Base-by-base conservation (phyloP, 2,113 vertebrate species). In the Trogon surrucura region DNA sequence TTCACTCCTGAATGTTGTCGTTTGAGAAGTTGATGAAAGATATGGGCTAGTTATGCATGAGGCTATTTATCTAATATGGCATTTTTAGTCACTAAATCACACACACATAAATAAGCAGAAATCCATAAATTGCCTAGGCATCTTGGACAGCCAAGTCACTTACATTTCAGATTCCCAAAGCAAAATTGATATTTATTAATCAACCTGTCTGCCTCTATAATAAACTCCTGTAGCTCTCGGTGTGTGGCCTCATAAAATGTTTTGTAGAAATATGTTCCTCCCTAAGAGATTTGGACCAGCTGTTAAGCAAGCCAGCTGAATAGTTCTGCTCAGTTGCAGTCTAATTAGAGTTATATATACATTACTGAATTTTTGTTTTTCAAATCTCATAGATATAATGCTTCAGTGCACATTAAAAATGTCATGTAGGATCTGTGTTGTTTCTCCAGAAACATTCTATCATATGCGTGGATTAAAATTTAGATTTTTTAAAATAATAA, bases 151-250 rank as follows among this genome's bases (percentile, higher is more conserved):
- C 36, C 25, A 50, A 74, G 21, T 10, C 61, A 74, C 79, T 93
- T 91, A 81, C 3, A 41, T 83, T 81, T 89, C 64, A 88, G 89
- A 89, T 94, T 95, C 56, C 61, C 66, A 87, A 66, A 90, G 73
- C 53, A 95, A 91, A 96, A 87, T 20, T 88, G 72, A 36, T 97
- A 91, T 85, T 85, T 97, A 90, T 97, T 95, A 93, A 89, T 92
- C 91, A 93, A 82, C 85, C 38, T 95, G 80, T 91, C 75, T 91
- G 65, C 20, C n/a, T 92, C 89, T 75, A 22, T 80, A 89, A 80
- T 94, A 92, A 95, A 80, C 69, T 95, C 53, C 74, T 58, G 29
- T 95, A 54, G 89, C 36, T 89, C 82, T 93, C 92, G 65, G 67
- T 58, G 41, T 80, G 78, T 61, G 48, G 70, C 38, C 77, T 97